Conservation (phyloP, 1,140 invertebrate genomes). For the Eubasilissa regina region DNA sequence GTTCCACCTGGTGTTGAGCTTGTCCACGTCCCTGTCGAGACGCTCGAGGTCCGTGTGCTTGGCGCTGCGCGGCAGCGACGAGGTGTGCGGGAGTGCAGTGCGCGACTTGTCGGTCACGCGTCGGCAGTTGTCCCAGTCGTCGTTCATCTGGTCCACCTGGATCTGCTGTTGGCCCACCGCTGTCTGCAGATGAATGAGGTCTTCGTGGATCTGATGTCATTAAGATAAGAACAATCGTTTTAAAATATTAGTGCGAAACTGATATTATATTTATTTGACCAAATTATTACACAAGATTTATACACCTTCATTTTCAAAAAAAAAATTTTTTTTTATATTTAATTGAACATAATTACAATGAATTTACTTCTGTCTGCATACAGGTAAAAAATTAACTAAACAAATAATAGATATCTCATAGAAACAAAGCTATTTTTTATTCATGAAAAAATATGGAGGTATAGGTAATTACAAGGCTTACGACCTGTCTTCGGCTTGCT, state of each 20-base stretch:
- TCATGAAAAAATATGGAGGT: too few relatives aligned
- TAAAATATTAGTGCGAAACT: too few relatives aligned
- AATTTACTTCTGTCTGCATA: too few relatives aligned
- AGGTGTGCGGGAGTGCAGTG: conserved; percentile 70
- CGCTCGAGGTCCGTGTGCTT: conserved; percentile 89
- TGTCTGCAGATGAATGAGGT: conserved; percentile 85
- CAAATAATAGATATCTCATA: too few relatives aligned
- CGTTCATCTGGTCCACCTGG: conserved; percentile 91
- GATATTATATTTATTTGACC: neutral
- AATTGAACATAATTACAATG: too few relatives aligned
- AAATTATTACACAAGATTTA: neutral
- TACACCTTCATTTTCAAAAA: too few relatives aligned
- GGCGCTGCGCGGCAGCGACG: conserved; percentile 73
- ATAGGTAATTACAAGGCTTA: too few relatives aligned
- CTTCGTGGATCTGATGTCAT: conserved; percentile 76
- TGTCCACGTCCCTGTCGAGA: conserved; percentile 93
- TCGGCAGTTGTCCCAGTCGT: conserved; percentile 89
- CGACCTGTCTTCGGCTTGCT: too few relatives aligned
- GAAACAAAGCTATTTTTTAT: too few relatives aligned
- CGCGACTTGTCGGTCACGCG: conserved; percentile 90
- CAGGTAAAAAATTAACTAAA: too few relatives aligned
- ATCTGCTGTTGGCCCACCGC: conserved; percentile 88
- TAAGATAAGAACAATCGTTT: neutral
- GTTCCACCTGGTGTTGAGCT: conserved; percentile 91
- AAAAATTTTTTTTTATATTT: too few relatives aligned